phyloP scores from a whole-genome alignment of 2,113 vertebrate genomes.

The Tretioscincus oriximinensis region DNA sequence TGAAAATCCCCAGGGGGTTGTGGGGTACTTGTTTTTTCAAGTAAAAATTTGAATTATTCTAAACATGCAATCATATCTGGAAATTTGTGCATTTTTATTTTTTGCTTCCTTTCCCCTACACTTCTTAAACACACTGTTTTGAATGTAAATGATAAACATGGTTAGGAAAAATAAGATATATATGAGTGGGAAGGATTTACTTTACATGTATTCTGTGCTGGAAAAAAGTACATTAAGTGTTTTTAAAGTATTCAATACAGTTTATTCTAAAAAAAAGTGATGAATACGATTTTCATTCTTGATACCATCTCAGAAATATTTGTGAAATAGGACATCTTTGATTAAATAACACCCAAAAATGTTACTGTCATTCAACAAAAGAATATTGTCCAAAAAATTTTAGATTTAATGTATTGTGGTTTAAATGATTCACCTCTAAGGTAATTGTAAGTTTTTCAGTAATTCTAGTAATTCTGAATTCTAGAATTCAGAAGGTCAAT shows the following conservation, averaged over 20 bases:
- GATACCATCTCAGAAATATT: not conserved
- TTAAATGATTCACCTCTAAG: constrained; percentile 23
- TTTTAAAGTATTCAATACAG: not conserved
- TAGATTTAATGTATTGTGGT: constrained; percentile 17
- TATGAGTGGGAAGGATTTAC: too few relatives aligned
- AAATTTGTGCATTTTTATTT: not conserved
- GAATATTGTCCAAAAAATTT: constrained; percentile 9
- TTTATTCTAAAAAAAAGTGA: not conserved
- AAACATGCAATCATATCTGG: not conserved
- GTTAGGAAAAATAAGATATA: too few relatives aligned
- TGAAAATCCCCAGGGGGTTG: too few relatives aligned
- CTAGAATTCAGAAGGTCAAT: constrained; percentile 43
- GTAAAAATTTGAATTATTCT: not conserved
- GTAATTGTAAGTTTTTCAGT: constrained; percentile 30
- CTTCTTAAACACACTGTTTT: not conserved
- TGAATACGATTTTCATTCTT: not conserved
- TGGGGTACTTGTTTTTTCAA: too few relatives aligned
- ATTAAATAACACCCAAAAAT: not conserved
- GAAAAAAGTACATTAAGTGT: too few relatives aligned
- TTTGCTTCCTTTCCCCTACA: not conserved
- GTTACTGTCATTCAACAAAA: constrained; percentile 3
- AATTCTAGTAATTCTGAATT: constrained; percentile 32
- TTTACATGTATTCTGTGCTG: too few relatives aligned
- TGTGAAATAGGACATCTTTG: not conserved
- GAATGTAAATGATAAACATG: too few relatives aligned